Conservation (phyloP, 2,888 invertebrate genomes). For the Tipula helvola region DNA sequence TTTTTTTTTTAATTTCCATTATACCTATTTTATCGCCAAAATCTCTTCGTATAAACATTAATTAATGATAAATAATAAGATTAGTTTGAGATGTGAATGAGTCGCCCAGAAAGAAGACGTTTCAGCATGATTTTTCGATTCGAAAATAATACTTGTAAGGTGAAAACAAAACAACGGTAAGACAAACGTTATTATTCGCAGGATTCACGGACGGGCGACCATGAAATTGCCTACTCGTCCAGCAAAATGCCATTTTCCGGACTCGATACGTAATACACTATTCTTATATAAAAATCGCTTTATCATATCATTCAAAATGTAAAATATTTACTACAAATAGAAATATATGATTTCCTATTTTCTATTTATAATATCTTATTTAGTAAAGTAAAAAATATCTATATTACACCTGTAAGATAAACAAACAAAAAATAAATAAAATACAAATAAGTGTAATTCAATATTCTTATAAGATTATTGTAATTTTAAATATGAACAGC, state of each 20-base stretch:
- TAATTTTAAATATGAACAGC: background rate
- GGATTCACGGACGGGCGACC: too few relatives aligned
- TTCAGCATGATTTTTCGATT: too few relatives aligned
- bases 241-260: too few relatives aligned
- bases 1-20: too few relatives aligned
- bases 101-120: too few relatives aligned
- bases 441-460: background rate
- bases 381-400: background rate
- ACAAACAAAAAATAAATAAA: background rate
- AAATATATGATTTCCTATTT: background rate
- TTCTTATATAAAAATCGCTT: background rate
- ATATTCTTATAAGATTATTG: background rate
- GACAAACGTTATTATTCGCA: too few relatives aligned
- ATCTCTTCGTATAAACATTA: too few relatives aligned
- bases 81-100: background rate
- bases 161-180: too few relatives aligned
- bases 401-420: background rate
- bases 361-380: background rate
- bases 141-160: too few relatives aligned
- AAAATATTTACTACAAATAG: background rate
- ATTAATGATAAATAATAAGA: background rate
- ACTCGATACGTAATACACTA: background rate
- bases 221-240: too few relatives aligned
- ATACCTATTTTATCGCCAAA: too few relatives aligned
- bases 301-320: background rate